Base-by-base conservation (phyloP, 2,797 vertebrate species). In the Acestrorhynchus altus region DNA sequence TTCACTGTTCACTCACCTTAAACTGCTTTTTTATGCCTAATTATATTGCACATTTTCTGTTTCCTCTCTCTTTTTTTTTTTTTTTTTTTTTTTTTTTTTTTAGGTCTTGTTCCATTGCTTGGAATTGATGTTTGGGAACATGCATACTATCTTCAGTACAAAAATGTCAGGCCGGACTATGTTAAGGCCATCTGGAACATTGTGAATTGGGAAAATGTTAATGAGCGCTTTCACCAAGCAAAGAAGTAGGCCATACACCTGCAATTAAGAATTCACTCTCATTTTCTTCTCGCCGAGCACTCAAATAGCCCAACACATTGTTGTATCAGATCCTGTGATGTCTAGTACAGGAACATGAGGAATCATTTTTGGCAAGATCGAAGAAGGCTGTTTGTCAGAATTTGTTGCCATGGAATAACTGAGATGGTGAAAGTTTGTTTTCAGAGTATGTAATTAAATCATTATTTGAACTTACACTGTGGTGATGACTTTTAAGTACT, bases 61-160 rank as follows among this genome's bases (percentile, higher is more conserved):
- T 46, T 47, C 16, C 13, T 47, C 6, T 64, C 16, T 16, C n/a
- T 54, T n/a, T n/a, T n/a, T n/a, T n/a, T n/a, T n/a, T n/a, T n/a
- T n/a, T n/a, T n/a, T n/a, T n/a, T n/a, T n/a, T n/a, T n/a, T n/a
- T n/a, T 11, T 4, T 83, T 42, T 69, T 46, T 40, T 60, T 74
- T 56, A 99, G 98, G 97, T 86, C 96, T 99, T 31, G 84, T 96
- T 84, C 97, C 98, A 18, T 91, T 99, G 26, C 91, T 99, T 31
- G 98, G 98, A 76, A 98, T 99, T 0, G 98, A 99, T 0, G 98
- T 99, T 11, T 99, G 98, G 98, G 98, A 99, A 82, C 98, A 99
- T 49, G 98, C 98, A 42, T 99, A 99, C 82, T 99, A 99, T 83
- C 95, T 99, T 70, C 98, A 99, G 80, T 99, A 99, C 91, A 99